Evolutionary conservation across 1,140 invertebrate genomes (phyloP).

Genomic region (Drosophila setifemur): DNA sequence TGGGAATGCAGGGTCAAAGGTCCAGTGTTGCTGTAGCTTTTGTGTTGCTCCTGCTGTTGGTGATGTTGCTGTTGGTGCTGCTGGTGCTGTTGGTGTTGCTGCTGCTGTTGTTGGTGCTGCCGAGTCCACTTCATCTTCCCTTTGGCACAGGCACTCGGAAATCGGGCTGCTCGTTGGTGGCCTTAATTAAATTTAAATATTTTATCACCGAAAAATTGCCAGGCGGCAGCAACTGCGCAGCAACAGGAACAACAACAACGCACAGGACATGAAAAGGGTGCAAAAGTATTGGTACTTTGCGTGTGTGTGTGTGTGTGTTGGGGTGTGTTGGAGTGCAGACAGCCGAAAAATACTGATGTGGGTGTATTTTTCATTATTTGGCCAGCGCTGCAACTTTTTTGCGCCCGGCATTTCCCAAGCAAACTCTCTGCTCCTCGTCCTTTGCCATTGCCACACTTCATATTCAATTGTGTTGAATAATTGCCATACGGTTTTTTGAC

Average conservation of each 20-base stretch:
- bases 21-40: conserved; percentile 13
- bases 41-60: neutral
- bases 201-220: conserved; percentile 83
- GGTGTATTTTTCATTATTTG: conserved; percentile 81
- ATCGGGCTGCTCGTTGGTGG: conserved; percentile 81
- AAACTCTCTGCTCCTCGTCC: conserved; percentile 4
- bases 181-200: conserved; percentile 83
- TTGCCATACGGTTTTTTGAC: conserved; percentile 82
- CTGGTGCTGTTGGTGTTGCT: neutral
- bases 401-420: neutral
- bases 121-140: conserved; percentile 48
- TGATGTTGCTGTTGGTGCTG: neutral
- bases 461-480: conserved; percentile 83
- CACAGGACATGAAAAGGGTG: conserved; percentile 64
- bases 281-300: conserved; percentile 49
- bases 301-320: conserved; percentile 4
- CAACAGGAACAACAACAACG: conserved; percentile 45
- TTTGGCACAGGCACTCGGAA: conserved; percentile 66
- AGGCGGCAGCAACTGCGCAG: conserved; percentile 67
- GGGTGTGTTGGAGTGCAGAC: conserved; percentile 63
- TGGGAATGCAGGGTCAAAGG: conserved; percentile 47
- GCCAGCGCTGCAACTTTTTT: conserved; percentile 73
- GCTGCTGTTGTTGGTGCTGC: neutral
- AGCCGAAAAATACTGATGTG: conserved; percentile 79
- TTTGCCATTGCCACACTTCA: conserved; percentile 79